Evolutionary conservation across 1,140 invertebrate genomes (phyloP).

Genomic region (Habropoda laboriosa): DNA sequence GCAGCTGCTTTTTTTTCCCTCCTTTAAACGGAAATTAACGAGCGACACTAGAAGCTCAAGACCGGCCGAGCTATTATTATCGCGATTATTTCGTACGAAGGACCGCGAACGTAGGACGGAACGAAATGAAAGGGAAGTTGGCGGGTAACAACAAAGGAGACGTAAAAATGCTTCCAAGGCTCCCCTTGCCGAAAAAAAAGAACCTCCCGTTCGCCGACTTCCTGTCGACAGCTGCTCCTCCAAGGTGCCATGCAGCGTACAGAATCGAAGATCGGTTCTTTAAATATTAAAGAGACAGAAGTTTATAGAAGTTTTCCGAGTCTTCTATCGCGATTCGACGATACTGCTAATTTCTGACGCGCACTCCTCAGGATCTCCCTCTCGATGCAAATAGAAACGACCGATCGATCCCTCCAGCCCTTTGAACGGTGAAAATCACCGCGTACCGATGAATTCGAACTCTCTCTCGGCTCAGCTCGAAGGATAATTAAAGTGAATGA

Average conservation of each 20-base stretch:
- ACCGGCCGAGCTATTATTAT: too few relatives aligned
- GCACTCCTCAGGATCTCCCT: not conserved
- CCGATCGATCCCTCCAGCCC: not conserved
- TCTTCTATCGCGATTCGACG: not conserved
- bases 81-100: too few relatives aligned
- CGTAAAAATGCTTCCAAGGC: not conserved
- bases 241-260: not conserved
- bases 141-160: not conserved
- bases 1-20: not conserved
- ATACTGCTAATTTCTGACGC: not conserved
- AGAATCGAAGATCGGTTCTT: constrained; percentile 28
- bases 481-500: constrained; percentile 5
- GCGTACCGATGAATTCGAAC: not conserved
- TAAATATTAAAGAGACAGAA: constrained; percentile 29
- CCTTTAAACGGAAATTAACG: too few relatives aligned
- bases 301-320: too few relatives aligned
- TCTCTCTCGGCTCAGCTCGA: not conserved
- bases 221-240: not conserved
- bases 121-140: not conserved
- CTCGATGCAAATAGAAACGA: not conserved
- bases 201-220: not conserved
- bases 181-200: not conserved
- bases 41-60: too few relatives aligned
- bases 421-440: not conserved
- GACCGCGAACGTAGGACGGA: not conserved